A percentile compares a stretch with the other conserved stretches of the same genome.
These are phyloP conservation scores for Ptychobarbus kaznakovi DNA, from an alignment of 2,797 vertebrate genomes.

Conservation along the genomic window DNA sequence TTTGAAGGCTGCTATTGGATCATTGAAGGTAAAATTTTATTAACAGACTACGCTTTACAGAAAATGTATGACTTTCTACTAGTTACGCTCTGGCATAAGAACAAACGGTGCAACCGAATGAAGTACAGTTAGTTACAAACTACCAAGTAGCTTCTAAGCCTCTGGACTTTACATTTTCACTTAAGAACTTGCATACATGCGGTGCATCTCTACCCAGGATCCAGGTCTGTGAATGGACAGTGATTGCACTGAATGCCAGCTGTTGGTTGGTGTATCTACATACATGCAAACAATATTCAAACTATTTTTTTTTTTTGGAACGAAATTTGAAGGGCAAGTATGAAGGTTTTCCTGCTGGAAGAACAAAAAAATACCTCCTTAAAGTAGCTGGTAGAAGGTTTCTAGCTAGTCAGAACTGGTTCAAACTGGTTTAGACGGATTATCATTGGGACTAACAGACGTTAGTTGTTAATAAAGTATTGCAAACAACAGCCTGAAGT, in stretches of 20 bases:
- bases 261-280: constrained; percentile 2
- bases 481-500: neutral
- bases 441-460: neutral
- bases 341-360: no score
- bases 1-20: neutral
- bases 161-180: neutral
- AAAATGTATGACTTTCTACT: neutral
- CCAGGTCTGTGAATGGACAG: neutral
- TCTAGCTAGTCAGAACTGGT: neutral
- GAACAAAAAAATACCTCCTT: neutral
- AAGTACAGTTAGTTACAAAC: neutral
- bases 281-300: neutral
- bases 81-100: neutral
- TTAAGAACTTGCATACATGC: neutral
- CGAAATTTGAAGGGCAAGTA: neutral
- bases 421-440: no score
- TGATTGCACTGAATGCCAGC: neutral
- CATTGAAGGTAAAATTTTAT: neutral
- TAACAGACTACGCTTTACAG: neutral
- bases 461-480: neutral
- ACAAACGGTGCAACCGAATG: neutral
- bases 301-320: no score
- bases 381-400: neutral
- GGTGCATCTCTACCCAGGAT: neutral
- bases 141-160: neutral